Conservation (phyloP, 1,140 invertebrate genomes). For the Conus ventricosus region DNA sequence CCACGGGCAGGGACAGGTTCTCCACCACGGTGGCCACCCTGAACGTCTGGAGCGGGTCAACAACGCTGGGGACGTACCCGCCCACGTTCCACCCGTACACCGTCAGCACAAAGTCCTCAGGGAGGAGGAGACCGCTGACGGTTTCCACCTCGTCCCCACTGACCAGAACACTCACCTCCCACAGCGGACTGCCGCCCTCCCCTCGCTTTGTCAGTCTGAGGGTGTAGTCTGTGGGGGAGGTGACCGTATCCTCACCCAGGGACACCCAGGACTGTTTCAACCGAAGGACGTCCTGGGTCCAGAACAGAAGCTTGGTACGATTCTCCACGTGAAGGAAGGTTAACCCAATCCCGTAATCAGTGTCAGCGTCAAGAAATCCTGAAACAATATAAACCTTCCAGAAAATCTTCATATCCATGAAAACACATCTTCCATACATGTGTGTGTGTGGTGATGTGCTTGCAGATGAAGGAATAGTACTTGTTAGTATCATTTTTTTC, state of each 20-base stretch:
- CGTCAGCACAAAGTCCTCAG: background rate
- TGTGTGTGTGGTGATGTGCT: too few species aligned
- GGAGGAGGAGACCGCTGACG: constrained; percentile 21
- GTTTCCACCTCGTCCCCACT: background rate
- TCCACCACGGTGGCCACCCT: constrained; percentile 23
- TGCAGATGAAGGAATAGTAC: too few species aligned
- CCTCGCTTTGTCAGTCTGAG: background rate
- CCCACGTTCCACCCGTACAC: constrained; percentile 8
- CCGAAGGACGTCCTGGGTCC: constrained; percentile 11
- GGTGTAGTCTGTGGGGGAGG: background rate
- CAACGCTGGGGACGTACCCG: background rate
- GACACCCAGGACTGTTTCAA: constrained; percentile 13
- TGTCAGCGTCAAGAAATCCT: background rate
- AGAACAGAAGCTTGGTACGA: background rate
- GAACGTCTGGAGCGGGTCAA: constrained; percentile 31
- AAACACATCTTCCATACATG: too few species aligned
- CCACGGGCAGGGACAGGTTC: constrained; percentile 26
- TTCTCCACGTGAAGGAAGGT: background rate
- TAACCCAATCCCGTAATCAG: background rate
- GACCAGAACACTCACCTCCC: constrained; percentile 1
- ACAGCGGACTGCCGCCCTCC: background rate
- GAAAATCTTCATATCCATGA: too few species aligned
- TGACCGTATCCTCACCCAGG: background rate
- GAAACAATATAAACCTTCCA: background rate
- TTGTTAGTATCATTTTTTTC: too few species aligned